Base-by-base conservation (phyloP, 1,140 invertebrate species). In the Drepana arcuata region DNA sequence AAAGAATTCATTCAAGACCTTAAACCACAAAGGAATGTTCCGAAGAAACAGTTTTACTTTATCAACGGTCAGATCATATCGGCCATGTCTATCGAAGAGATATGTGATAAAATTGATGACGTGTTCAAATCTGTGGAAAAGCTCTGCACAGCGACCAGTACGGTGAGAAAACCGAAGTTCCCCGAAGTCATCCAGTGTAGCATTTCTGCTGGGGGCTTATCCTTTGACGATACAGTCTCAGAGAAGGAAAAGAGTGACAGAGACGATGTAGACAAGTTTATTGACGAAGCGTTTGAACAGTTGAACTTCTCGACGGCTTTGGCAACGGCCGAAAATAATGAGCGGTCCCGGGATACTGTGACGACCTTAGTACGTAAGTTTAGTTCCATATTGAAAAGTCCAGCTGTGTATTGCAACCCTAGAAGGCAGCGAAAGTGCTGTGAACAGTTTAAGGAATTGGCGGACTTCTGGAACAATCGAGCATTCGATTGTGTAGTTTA, bases 61-160 rank as follows among this genome's bases (percentile, higher is more conserved):
- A 41, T 74, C 24, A 71, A 62, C 24, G 69, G 67, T 0, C 59
- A 75, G 26, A 60, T 75, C 4, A 38, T 71, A 2, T 73, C 75
- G 6, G 73, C 75, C 9, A 37, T 27, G 0, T 80, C 75, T 0
- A 61, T 78, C 0, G 73, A 80, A 42, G 56, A 70, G 2, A 73
- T 80, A 4, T 80, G 75, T 23, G 46, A 64, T 0, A 60, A 60
- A 25, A 80, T 78, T 9, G 71, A 80, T 28, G 63, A 78, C 9
- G 57, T 78, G 0, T 80, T 80, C 31, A 70, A 64, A 47, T 78
- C 75, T 9, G 60, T 80, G n/a, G 73, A 75, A 9, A 61, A 67
- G 14, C 32, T 80, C 0, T 51, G 55, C 7, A 54, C 63, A 23
- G 48, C 53, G 0, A 60, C 68, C 0, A 69, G 60, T 28, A 73